phyloP scores from a whole-genome alignment of 2,797 vertebrate genomes.

The Diglossa cyanea region DNA sequence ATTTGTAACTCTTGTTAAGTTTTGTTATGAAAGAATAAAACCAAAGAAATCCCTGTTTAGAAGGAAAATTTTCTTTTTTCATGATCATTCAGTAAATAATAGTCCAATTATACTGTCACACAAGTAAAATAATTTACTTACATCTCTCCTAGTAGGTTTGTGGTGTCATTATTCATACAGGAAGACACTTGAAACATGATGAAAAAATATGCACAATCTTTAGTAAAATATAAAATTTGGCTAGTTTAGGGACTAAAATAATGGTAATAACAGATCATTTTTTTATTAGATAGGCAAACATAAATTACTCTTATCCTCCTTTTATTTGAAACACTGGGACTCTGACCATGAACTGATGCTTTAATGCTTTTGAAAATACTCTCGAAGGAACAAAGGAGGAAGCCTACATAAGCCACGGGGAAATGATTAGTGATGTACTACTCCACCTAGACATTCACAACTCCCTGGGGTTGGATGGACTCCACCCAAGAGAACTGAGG shows the following conservation, averaged over 20 bases:
- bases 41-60: background rate
- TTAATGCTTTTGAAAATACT: background rate
- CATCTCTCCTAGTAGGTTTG: background rate
- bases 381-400: background rate
- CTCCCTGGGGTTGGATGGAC: no score
- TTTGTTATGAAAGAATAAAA: background rate
- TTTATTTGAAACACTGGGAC: background rate
- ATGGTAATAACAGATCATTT: background rate
- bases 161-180: background rate
- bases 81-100: background rate
- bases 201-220: background rate
- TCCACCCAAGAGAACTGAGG: background rate
- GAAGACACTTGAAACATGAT: background rate
- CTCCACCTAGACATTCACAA: background rate
- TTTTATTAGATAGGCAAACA: background rate
- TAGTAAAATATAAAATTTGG: background rate
- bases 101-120: background rate
- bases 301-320: background rate
- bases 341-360: background rate
- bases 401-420: background rate
- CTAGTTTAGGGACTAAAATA: background rate
- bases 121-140: background rate
- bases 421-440: background rate
- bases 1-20: background rate
- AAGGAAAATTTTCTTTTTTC: background rate